A percentile compares a stretch with the other conserved stretches of the same genome.
phyloP scores from a whole-genome alignment of 2,797 vertebrate species.

The Phataginus tricuspis region DNA sequence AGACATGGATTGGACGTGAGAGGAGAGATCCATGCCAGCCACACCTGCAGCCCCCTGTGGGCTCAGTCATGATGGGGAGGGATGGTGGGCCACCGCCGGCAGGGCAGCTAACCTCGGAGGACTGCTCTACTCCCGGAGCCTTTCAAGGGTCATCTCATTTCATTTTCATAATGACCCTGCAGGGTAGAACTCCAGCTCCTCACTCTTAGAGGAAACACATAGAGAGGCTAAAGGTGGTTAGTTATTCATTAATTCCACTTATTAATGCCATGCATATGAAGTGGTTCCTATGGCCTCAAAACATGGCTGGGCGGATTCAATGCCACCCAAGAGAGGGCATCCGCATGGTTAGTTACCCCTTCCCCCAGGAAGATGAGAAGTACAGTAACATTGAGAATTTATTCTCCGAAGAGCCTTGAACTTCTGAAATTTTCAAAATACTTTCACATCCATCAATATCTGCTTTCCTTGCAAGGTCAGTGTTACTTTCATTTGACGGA shows the following conservation, averaged over 20 bases:
- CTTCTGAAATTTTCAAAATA: background rate
- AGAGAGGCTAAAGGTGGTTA: background rate
- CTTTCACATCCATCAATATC: background rate
- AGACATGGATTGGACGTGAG: background rate
- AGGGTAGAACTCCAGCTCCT: background rate
- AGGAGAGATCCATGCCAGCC: fast-evolving
- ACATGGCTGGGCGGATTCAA: background rate
- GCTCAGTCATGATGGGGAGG: too few species aligned
- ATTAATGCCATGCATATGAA: background rate
- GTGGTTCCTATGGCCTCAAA: background rate
- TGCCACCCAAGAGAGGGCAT: background rate
- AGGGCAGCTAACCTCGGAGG: background rate
- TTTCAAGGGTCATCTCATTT: background rate
- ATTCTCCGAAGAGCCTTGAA: background rate
- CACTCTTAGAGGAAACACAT: background rate
- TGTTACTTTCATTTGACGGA: background rate
- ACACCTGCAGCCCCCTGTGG: fast-evolving
- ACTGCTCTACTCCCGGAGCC: background rate
- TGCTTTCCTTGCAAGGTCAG: background rate
- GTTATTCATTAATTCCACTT: background rate
- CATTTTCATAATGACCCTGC: background rate
- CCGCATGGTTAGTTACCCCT: background rate
- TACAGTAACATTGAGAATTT: background rate
- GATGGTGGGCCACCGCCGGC: too few species aligned
- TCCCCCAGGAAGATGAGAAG: background rate